A percentile compares a stretch with the other conserved stretches of the same genome.
Conservation (phyloP, 1,140 invertebrate genomes). For the Pseudobourletiella spinata region DNA sequence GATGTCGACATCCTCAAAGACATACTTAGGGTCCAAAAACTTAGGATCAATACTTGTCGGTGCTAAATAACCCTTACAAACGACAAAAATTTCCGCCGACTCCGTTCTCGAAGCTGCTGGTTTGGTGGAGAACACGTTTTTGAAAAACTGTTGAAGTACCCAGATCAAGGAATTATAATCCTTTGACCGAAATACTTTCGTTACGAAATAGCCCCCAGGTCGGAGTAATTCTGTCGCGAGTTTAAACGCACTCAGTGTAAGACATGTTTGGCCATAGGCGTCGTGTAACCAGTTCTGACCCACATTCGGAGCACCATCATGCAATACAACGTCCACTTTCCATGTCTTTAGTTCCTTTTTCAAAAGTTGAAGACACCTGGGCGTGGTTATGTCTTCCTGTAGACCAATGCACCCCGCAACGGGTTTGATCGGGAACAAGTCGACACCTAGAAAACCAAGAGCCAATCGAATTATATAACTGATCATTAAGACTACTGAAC, state of each 20-base stretch:
- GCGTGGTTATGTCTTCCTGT: constrained; percentile 92
- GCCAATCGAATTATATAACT: too few relatives aligned
- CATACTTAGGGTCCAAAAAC: constrained; percentile 87
- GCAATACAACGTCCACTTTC: constrained; percentile 92
- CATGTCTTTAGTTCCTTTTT: constrained; percentile 81
- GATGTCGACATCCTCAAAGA: constrained; percentile 86
- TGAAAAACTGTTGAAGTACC: constrained; percentile 95
- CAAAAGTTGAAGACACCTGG: constrained; percentile 70
- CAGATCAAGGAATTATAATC: constrained; percentile 92
- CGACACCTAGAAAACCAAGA: constrained; percentile 60
- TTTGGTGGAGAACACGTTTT: constrained; percentile 87
- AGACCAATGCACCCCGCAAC: constrained; percentile 83
- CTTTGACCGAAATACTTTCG: constrained; percentile 97
- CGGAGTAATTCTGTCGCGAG: constrained; percentile 85
- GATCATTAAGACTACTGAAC: neutral
- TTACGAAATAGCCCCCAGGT: constrained; percentile 93
- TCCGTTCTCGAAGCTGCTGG: constrained; percentile 95
- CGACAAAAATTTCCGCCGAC: constrained; percentile 99
- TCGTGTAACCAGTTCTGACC: constrained; percentile 96
- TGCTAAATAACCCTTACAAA: constrained; percentile 88
- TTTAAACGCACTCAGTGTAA: constrained; percentile 87
- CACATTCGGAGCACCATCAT: constrained; percentile 98
- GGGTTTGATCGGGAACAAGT: constrained; percentile 91
- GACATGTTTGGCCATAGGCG: constrained; percentile 85
- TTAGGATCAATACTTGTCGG: constrained; percentile 91